A percentile compares a stretch with the other conserved stretches of the same genome.
Evolutionary conservation across 2,888 invertebrate species (phyloP).

Genomic region (Hipparchia semele): DNA sequence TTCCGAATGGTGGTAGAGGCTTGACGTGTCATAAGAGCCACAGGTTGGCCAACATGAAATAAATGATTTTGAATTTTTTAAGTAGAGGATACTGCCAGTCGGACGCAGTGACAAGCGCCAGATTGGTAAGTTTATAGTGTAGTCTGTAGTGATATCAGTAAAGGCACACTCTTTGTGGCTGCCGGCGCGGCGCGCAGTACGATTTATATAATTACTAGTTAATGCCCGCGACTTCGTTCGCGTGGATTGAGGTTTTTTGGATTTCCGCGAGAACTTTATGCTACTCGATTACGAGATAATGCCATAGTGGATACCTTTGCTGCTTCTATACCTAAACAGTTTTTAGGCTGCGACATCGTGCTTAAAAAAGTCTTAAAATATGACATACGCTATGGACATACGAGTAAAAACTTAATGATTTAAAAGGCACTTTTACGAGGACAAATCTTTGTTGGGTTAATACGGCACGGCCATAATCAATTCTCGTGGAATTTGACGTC

Average conservation of each 20-base stretch:
- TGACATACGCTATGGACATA: neutral
- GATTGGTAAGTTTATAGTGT: slow-evolving; percentile 75
- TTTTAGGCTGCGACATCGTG: neutral
- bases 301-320: too few relatives aligned
- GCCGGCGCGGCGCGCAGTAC: slow-evolving; percentile 56
- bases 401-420: slow-evolving; percentile 7
- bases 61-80: too few relatives aligned
- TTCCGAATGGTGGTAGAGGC: too few relatives aligned
- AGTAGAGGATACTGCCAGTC: slow-evolving; percentile 54
- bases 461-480: slow-evolving; percentile 33
- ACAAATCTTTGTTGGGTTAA: slow-evolving; percentile 34
- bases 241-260: too few relatives aligned
- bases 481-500: slow-evolving; percentile 41
- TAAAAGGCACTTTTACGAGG: slow-evolving; percentile 26
- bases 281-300: too few relatives aligned
- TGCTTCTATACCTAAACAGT: neutral
- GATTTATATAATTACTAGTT: slow-evolving; percentile 40
- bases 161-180: slow-evolving; percentile 69
- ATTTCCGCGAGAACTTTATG: too few relatives aligned
- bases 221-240: slow-evolving; percentile 54
- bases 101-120: slow-evolving; percentile 61
- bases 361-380: neutral
- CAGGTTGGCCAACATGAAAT: too few relatives aligned
- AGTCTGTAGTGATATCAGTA: slow-evolving; percentile 69
- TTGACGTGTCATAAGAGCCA: too few relatives aligned